Evolutionary conservation across 2,113 vertebrate genomes (phyloP).

Genomic region (Micronycteris hirsuta): DNA sequence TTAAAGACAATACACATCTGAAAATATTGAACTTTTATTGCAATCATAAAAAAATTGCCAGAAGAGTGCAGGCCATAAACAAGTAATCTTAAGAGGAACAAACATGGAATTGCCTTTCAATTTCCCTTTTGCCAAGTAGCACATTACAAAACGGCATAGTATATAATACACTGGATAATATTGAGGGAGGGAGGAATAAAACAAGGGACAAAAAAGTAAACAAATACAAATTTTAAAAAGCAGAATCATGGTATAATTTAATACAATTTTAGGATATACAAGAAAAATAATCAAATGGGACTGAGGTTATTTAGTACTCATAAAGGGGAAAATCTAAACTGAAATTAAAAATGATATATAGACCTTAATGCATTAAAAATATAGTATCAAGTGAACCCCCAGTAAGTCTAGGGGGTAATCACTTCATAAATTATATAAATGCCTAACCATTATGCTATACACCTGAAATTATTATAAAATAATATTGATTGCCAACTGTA

Average conservation of each 20-base stretch:
- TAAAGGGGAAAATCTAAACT: neutral
- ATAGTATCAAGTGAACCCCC: neutral
- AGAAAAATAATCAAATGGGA: neutral
- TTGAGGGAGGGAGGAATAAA: neutral
- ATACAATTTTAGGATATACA: neutral
- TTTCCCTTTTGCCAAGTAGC: neutral
- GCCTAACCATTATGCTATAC: neutral
- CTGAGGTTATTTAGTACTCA: neutral
- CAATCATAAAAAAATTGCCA: neutral
- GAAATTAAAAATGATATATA: neutral
- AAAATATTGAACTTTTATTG: neutral
- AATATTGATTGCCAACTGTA: neutral
- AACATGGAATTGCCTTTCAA: neutral
- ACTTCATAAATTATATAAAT: neutral
- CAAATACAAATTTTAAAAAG: neutral
- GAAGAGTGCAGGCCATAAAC: too few species aligned
- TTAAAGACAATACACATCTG: neutral
- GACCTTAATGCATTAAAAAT: neutral
- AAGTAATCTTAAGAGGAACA: neutral
- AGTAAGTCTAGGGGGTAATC: neutral
- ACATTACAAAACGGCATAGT: too few species aligned
- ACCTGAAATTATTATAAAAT: neutral
- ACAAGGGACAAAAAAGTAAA: neutral
- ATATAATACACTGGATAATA: too few species aligned
- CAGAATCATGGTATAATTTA: accelerated